phyloP scores from a whole-genome alignment of 1,140 invertebrate genomes.

The Spodoptera frugiperda region DNA sequence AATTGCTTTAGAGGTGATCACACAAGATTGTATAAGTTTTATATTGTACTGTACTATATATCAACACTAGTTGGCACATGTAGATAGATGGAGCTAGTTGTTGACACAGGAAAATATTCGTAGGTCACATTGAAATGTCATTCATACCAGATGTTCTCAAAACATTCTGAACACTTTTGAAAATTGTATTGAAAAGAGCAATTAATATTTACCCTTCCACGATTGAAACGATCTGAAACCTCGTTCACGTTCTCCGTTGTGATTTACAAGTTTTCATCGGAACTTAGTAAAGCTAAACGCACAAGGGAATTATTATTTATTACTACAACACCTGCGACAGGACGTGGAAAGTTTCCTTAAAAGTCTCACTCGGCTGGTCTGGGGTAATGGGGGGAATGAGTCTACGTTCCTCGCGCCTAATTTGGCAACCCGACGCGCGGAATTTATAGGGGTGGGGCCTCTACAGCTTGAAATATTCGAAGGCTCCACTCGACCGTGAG shows the following conservation, averaged over 20 bases:
- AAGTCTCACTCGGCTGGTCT: slow-evolving; percentile 63
- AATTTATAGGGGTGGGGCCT: slow-evolving; percentile 80
- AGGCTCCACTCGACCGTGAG: slow-evolving; percentile 83
- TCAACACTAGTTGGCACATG: neutral
- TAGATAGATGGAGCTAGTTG: neutral
- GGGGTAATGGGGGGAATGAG: slow-evolving; percentile 61
- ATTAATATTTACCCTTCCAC: neutral
- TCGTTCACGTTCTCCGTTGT: slow-evolving; percentile 1
- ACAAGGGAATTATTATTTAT: slow-evolving; percentile 54
- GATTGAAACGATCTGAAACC: neutral
- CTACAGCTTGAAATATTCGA: slow-evolving; percentile 84
- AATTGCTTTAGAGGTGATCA: slow-evolving; percentile 34
- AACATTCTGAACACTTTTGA: too few species aligned
- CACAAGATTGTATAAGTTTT: slow-evolving; percentile 40
- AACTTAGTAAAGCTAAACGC: slow-evolving; percentile 43
- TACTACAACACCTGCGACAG: slow-evolving; percentile 71
- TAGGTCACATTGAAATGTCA: neutral
- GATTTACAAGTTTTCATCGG: slow-evolving; percentile 43
- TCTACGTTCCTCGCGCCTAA: slow-evolving; percentile 83
- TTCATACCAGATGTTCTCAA: too few species aligned
- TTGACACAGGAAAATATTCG: neutral
- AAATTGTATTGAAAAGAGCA: neutral
- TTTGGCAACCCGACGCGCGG: slow-evolving; percentile 84
- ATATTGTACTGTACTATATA: neutral
- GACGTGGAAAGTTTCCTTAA: slow-evolving; percentile 71